Percentiles rank a stretch among this genome's conserved stretches.
These are phyloP conservation scores for Agrochola lota DNA, from an alignment of 2,888 invertebrate species.

Conservation along the genomic window DNA sequence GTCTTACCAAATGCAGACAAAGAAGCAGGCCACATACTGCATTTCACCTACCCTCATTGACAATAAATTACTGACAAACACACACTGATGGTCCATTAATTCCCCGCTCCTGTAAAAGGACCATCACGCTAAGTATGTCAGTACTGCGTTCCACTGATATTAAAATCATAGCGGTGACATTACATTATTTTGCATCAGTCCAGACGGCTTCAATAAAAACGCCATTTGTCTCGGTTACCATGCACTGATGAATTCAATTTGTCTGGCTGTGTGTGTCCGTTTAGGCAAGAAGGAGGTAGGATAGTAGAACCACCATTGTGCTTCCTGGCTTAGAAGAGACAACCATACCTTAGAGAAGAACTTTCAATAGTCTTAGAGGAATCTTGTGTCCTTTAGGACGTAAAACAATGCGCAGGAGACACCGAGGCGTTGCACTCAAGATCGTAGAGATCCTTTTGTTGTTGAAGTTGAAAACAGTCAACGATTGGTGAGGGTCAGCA, in stretches of 20 bases:
- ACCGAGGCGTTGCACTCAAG: background rate
- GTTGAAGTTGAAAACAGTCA: background rate
- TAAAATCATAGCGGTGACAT: slow-evolving; percentile 64
- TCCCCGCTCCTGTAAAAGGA: slow-evolving; percentile 19
- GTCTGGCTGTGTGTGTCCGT: slow-evolving; percentile 52
- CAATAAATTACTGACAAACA: slow-evolving; percentile 22
- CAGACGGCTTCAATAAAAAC: slow-evolving; percentile 72
- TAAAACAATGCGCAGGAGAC: background rate
- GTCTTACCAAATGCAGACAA: background rate
- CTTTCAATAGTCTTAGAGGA: background rate
- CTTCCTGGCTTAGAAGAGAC: background rate
- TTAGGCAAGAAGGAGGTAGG: background rate
- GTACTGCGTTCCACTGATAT: slow-evolving; percentile 45
- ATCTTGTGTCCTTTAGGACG: background rate
- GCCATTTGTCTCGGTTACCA: slow-evolving; percentile 74
- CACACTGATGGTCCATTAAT: slow-evolving; percentile 40
- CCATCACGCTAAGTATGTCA: slow-evolving; percentile 53
- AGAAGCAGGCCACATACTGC: background rate
- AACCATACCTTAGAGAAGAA: background rate
- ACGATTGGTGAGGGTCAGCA: background rate
- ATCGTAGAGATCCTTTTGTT: background rate
- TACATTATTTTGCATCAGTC: slow-evolving; percentile 66
- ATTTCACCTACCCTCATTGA: slow-evolving; percentile 10
- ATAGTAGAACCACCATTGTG: background rate
- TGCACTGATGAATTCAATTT: slow-evolving; percentile 63